Percentiles rank a stretch among this genome's conserved stretches.
Evolutionary conservation across 1,140 invertebrate genomes (phyloP).

Genomic region (Tyrophagus putrescentiae): DNA sequence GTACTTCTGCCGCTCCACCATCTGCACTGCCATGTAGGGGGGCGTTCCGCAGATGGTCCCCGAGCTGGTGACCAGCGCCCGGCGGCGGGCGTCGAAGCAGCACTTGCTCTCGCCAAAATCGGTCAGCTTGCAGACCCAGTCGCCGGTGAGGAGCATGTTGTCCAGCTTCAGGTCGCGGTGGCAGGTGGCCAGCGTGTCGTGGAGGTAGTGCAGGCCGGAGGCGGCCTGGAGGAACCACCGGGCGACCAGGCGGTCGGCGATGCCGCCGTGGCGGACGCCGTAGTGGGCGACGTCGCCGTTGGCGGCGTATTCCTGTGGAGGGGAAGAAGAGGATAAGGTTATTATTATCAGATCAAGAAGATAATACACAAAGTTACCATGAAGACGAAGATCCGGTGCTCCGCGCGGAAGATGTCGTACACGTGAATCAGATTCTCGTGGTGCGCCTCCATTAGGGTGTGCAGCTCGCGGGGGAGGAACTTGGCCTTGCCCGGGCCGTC

Average conservation of each 20-base stretch:
- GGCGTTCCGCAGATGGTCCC: conserved; percentile 27
- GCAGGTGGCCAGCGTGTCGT: conserved; percentile 3
- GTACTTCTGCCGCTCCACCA: conserved; percentile 26
- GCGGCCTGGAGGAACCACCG: conserved; percentile 17
- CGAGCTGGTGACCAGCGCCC: conserved; percentile 17
- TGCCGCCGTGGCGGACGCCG: conserved; percentile 13
- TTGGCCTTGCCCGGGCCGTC: conserved; percentile 18
- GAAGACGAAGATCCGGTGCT: conserved; percentile 20
- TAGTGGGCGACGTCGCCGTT: conserved; percentile 17
- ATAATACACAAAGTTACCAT: conserved; percentile 22
- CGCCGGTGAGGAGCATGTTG: conserved; percentile 13
- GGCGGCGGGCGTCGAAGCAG: not conserved
- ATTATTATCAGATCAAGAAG: no score
- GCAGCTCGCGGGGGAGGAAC: conserved; percentile 21
- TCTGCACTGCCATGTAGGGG: conserved; percentile 30
- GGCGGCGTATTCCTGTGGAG: conserved; percentile 21
- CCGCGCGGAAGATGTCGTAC: conserved; percentile 14
- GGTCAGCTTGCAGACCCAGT: conserved; percentile 16
- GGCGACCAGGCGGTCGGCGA: not conserved
- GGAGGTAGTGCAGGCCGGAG: conserved; percentile 10
- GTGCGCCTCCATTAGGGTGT: conserved; percentile 10
- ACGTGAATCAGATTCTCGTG: conserved; percentile 4
- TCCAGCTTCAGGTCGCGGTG: conserved; percentile 22
- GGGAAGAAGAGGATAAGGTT: no score
- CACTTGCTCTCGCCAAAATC: conserved; percentile 18